phyloP scores from a whole-genome alignment of 2,888 invertebrate genomes.

The Tenthredo mesomela region DNA sequence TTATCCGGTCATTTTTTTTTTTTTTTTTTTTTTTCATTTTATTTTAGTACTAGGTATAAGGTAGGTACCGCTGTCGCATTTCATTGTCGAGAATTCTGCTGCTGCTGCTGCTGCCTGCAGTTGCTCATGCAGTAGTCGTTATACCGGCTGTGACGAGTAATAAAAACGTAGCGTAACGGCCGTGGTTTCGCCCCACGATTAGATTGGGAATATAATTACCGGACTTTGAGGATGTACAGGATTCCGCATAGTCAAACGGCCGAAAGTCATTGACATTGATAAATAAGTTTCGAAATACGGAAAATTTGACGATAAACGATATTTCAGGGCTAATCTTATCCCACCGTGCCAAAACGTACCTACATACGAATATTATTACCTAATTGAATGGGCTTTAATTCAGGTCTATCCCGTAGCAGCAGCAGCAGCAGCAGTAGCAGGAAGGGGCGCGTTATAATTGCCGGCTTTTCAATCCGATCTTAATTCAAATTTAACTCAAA shows the following conservation, averaged over 20 bases:
- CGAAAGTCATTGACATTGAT: background rate
- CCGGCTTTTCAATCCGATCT: slow-evolving; percentile 9
- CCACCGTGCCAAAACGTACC: no score
- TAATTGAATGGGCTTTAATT: background rate
- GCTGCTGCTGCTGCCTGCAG: background rate
- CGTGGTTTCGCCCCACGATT: background rate
- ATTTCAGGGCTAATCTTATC: no score
- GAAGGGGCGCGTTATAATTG: slow-evolving; percentile 2
- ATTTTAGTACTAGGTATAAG: background rate
- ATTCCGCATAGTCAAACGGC: background rate
- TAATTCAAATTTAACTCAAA: slow-evolving; percentile 27
- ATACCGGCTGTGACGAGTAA: slow-evolving; percentile 13
- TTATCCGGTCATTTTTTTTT: slow-evolving; percentile 40
- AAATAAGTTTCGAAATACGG: background rate
- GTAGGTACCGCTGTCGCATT: background rate
- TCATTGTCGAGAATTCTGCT: background rate
- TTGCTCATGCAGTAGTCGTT: background rate
- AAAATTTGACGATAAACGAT: no score
- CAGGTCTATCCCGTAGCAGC: background rate
- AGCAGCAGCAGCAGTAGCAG: no score
- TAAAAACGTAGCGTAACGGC: slow-evolving; percentile 30
- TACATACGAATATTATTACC: background rate
- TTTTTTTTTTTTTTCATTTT: background rate
- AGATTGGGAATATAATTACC: background rate
- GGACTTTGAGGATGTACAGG: background rate